phyloP scores from a whole-genome alignment of 2,113 vertebrate genomes.

The Myiozetetes cayanensis region DNA sequence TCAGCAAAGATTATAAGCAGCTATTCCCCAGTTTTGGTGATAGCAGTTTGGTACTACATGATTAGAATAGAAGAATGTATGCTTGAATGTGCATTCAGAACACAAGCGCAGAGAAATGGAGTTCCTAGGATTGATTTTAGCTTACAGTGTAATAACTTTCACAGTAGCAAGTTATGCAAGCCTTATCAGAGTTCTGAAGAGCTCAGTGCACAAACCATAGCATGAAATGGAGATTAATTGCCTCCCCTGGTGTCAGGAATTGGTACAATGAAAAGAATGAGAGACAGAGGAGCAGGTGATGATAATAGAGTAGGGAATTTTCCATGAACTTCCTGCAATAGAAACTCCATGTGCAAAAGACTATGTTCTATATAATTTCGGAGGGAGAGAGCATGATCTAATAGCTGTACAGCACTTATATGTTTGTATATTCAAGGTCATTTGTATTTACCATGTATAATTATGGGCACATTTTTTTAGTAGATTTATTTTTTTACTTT shows the following conservation, averaged over 20 bases:
- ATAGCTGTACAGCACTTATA: background rate
- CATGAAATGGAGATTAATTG: background rate
- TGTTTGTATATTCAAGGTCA: background rate
- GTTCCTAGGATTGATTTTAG: background rate
- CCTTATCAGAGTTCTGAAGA: background rate
- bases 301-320: background rate
- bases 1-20: background rate
- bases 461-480: background rate
- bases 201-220: background rate
- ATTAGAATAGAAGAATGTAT: background rate
- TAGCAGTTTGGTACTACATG: background rate
- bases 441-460: background rate
- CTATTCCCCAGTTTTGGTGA: background rate
- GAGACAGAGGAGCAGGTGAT: background rate
- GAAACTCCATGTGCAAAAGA: background rate
- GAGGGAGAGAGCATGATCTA: fast-evolving
- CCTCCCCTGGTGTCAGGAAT: background rate
- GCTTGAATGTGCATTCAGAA: background rate
- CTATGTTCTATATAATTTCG: background rate
- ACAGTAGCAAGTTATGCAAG: background rate
- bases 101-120: background rate
- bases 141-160: background rate
- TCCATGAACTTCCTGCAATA: background rate
- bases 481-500: background rate
- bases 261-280: background rate